Conservation (phyloP, 2,797 vertebrate species). For the Zenarchopterus dispar region DNA sequence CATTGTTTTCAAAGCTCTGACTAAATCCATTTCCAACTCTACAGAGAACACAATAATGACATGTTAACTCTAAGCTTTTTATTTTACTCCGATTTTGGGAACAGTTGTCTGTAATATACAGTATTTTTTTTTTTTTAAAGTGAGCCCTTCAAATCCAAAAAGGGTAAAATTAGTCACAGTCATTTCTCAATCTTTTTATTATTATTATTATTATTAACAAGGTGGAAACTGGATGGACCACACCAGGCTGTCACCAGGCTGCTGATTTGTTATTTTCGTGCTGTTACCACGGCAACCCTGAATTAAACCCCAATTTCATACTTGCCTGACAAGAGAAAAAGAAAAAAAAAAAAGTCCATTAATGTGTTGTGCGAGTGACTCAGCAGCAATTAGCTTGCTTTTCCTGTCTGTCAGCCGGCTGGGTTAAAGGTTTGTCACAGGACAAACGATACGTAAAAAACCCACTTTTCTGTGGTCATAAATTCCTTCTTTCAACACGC, state of each 20-base stretch:
- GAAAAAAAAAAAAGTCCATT: constrained; percentile 8
- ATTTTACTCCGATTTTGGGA: neutral
- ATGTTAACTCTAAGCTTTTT: constrained; percentile 1
- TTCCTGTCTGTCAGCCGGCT: neutral
- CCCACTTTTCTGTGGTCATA: constrained; percentile 6
- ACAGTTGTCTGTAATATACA: neutral
- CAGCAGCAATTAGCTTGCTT: constrained; percentile 5
- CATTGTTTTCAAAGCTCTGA: constrained; percentile 28
- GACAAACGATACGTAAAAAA: constrained; percentile 1
- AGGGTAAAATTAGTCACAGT: too few species aligned
- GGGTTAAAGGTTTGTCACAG: constrained; percentile 10
- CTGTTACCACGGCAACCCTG: constrained; percentile 6
- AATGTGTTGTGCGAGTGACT: constrained; percentile 10
- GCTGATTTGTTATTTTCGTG: neutral
- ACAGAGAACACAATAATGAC: constrained; percentile 7
- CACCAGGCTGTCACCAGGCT: neutral
- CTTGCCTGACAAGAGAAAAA: constrained; percentile 7
- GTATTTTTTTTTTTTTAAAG: neutral
- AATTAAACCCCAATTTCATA: neutral
- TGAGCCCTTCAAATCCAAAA: too few species aligned
- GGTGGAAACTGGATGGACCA: neutral
- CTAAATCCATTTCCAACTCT: constrained; percentile 20
- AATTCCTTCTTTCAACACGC: neutral
- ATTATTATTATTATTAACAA: neutral
- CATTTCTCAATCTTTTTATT: neutral